Conservation (phyloP, 2,888 invertebrate genomes). For the Pollenia griseotomentosa region DNA sequence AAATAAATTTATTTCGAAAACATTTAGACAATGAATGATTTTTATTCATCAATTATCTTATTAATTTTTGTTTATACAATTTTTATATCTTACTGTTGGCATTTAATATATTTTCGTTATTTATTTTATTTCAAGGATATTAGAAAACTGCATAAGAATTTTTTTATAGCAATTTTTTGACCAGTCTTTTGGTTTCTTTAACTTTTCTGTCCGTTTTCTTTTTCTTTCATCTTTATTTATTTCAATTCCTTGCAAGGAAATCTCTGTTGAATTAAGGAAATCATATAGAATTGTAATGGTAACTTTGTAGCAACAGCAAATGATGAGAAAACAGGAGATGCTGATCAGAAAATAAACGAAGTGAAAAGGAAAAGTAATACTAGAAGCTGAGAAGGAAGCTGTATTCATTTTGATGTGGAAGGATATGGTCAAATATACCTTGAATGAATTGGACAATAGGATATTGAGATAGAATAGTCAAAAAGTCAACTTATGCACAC, state of each 20-base stretch:
- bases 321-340: neutral
- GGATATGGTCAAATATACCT: conserved; percentile 63
- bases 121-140: too few species aligned
- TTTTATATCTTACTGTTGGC: too few species aligned
- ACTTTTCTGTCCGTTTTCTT: neutral
- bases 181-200: neutral
- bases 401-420: conserved; percentile 45
- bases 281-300: conserved; percentile 49
- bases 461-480: conserved; percentile 11
- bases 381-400: conserved; percentile 57
- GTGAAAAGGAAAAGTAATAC: conserved; percentile 50
- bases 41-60: too few species aligned
- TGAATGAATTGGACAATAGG: conserved; percentile 49
- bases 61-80: too few species aligned
- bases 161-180: conserved; percentile 20
- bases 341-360: conserved; percentile 24
- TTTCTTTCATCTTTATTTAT: conserved; percentile 20
- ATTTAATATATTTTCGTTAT: too few species aligned
- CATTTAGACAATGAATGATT: too few species aligned
- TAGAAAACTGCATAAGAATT: neutral
- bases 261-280: conserved; percentile 63
- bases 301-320: conserved; percentile 20
- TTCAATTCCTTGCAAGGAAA: conserved; percentile 45
- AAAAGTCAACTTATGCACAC: neutral
- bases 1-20: too few species aligned